These are phyloP conservation scores for Rhincodon typus DNA, from an alignment of 2,797 vertebrate species.

Conservation along the genomic window DNA sequence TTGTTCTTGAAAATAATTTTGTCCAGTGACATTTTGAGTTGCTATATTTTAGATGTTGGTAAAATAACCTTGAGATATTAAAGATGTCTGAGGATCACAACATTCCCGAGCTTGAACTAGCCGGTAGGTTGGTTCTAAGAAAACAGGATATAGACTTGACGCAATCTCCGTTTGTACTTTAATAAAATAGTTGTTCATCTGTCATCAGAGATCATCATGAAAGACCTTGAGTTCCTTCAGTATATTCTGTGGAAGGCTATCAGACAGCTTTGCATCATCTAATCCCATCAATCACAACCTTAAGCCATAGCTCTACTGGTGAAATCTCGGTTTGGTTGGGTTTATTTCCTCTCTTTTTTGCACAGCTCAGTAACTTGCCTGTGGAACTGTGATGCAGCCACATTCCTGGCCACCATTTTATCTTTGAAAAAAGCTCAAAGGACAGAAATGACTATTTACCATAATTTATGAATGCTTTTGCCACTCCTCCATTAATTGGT, in stretches of 20 bases:
- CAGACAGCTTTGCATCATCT: conserved; percentile 63
- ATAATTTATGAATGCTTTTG: not conserved
- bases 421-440: conserved; percentile 44
- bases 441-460: not conserved
- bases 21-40: not conserved
- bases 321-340: conserved; percentile 67
- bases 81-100: not conserved
- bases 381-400: conserved; percentile 62
- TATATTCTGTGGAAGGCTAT: conserved; percentile 62
- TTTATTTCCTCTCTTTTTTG: conserved; percentile 50
- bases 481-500: not conserved
- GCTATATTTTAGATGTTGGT: not conserved
- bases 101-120: conserved; percentile 37
- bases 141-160: conserved; percentile 53
- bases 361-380: conserved; percentile 74
- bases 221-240: conserved; percentile 64
- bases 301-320: conserved; percentile 55
- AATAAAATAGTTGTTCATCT: conserved; percentile 66
- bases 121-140: conserved; percentile 53
- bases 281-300: conserved; percentile 66
- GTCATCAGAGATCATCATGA: conserved; percentile 62
- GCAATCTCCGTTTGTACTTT: conserved; percentile 53
- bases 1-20: not conserved
- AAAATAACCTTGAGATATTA: conserved; percentile 6
- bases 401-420: conserved; percentile 61